A percentile compares a stretch with the other conserved stretches of the same genome.
Evolutionary conservation across 37 sponge, comb jelly and placozoan species (phyloP).

Genomic region (Hormiphora californensis): DNA sequence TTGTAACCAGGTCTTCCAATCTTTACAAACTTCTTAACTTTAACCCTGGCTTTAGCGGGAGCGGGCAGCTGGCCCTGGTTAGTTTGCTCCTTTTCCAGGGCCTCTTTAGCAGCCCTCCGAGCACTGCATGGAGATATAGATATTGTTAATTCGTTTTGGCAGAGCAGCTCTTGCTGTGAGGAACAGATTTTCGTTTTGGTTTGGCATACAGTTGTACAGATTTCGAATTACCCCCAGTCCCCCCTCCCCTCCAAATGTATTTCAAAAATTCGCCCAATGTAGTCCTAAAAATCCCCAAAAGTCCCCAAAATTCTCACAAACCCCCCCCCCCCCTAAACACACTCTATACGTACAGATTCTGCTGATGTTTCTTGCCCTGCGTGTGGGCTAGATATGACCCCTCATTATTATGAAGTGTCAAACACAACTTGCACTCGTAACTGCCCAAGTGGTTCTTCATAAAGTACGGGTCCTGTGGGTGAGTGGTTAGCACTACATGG

Average conservation of each 20-base stretch:
- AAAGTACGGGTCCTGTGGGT: slow-evolving; percentile 92
- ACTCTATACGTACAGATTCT: slow-evolving; percentile 80
- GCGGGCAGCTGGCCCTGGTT: slow-evolving; percentile 63
- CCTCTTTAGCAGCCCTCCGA: slow-evolving; percentile 89
- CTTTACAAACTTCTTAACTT: slow-evolving; percentile 89
- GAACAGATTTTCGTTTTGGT: too few species aligned
- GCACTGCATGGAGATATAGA: slow-evolving; percentile 61
- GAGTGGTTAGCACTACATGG: too few species aligned
- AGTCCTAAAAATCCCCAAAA: too few species aligned
- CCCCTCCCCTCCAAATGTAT: too few species aligned
- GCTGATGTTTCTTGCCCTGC: slow-evolving; percentile 95
- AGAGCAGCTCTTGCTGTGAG: too few species aligned
- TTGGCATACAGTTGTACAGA: too few species aligned
- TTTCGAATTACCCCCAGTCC: neutral
- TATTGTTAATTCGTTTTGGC: too few species aligned
- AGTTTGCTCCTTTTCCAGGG: slow-evolving; percentile 68
- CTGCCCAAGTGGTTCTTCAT: slow-evolving; percentile 97
- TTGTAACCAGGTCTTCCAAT: slow-evolving; percentile 97
- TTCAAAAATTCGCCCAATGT: too few species aligned
- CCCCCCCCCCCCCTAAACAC: too few species aligned
- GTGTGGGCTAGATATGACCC: slow-evolving; percentile 96
- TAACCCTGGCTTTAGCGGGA: slow-evolving; percentile 81
- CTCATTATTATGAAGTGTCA: slow-evolving; percentile 86
- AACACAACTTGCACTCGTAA: slow-evolving; percentile 97
- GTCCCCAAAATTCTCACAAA: too few species aligned